These are phyloP conservation scores for Andrena dorsata DNA, from an alignment of 2,888 invertebrate genomes.

Conservation along the genomic window DNA sequence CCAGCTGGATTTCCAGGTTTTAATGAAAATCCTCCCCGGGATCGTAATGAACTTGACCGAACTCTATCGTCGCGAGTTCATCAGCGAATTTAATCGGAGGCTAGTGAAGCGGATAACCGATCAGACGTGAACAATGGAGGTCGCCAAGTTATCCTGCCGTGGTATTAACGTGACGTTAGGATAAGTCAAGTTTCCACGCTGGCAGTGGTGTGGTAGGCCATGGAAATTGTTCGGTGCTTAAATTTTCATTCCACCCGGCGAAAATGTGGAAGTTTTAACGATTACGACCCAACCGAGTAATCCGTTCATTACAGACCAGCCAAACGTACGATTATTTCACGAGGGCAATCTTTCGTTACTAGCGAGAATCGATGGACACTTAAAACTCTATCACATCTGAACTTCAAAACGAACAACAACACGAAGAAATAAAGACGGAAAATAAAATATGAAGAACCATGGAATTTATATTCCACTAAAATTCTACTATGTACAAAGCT, in stretches of 20 bases:
- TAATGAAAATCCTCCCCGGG: slow-evolving; percentile 29
- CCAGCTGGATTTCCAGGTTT: slow-evolving; percentile 28
- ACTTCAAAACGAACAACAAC: not conserved
- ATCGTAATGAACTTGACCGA: slow-evolving; percentile 56
- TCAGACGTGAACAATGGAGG: slow-evolving; percentile 65
- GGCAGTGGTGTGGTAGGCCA: not conserved
- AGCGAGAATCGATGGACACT: not conserved
- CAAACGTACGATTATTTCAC: slow-evolving; percentile 11
- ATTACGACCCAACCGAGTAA: not conserved
- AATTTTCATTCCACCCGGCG: slow-evolving; percentile 20
- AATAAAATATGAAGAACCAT: too few species aligned
- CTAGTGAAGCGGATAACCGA: slow-evolving; percentile 64
- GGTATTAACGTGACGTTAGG: slow-evolving; percentile 51
- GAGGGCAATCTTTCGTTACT: not conserved
- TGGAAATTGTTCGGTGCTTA: slow-evolving; percentile 16
- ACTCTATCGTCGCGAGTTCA: slow-evolving; percentile 51
- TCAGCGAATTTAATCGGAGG: slow-evolving; percentile 62
- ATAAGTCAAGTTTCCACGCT: slow-evolving; percentile 31
- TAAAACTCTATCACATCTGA: not conserved
- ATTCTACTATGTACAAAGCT: too few species aligned
- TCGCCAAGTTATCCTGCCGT: slow-evolving; percentile 35
- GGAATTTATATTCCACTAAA: too few species aligned
- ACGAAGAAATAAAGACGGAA: not conserved
- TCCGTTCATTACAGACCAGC: slow-evolving; percentile 2
- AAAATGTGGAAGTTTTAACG: slow-evolving; percentile 21